Conservation (phyloP, 2,797 vertebrate genomes). For the Dermochelys coriacea region DNA sequence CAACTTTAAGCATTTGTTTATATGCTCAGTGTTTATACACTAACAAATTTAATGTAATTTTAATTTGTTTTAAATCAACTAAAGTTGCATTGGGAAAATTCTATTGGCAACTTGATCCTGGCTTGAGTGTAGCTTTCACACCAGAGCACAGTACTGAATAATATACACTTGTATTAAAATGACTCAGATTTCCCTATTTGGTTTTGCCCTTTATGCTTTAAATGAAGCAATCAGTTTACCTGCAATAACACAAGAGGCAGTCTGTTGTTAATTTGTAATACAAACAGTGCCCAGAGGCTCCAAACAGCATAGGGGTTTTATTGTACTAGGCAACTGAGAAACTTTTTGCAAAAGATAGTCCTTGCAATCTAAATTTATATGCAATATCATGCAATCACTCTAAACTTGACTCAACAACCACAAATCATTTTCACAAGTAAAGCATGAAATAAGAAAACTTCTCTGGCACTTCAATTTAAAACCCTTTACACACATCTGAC, state of each 20-base stretch:
- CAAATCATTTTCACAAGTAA: not conserved
- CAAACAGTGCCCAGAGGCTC: not conserved
- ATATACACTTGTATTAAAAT: not conserved
- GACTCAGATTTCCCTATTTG: not conserved
- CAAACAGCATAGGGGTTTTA: not conserved
- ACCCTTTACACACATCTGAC: not conserved
- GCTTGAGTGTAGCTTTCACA: not conserved
- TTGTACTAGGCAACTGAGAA: not conserved
- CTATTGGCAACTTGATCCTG: accelerated
- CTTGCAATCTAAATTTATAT: accelerated
- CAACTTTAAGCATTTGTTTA: not conserved
- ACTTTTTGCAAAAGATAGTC: accelerated
- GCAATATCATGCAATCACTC: accelerated
- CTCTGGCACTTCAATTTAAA: not conserved
- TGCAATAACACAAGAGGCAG: not conserved
- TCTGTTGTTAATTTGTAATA: not conserved
- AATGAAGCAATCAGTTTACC: not conserved
- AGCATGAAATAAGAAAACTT: not conserved
- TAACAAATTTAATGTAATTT: not conserved
- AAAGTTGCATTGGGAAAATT: not conserved
- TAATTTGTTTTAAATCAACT: not conserved
- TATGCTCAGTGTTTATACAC: not conserved
- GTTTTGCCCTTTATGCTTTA: not conserved
- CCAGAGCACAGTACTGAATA: not conserved
- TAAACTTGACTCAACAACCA: not conserved